phyloP scores from a whole-genome alignment of 2,888 invertebrate species.

The Cancer borealis region DNA sequence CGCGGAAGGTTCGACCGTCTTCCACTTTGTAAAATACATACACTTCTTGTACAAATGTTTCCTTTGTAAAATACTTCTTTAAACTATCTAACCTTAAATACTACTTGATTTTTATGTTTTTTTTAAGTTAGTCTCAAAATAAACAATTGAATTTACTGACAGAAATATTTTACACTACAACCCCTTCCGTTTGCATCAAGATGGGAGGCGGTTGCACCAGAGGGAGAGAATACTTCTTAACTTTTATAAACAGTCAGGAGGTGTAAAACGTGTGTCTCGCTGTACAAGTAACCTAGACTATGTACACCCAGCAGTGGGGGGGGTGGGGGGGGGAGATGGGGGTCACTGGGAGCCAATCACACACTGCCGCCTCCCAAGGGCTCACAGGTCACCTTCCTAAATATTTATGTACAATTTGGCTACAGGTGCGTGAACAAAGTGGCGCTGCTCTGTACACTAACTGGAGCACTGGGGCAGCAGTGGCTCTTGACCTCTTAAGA shows the following conservation, averaged over 20 bases:
- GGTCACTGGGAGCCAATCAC: conserved; percentile 46
- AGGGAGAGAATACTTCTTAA: conserved; percentile 70
- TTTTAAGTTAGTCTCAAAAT: conserved; percentile 75
- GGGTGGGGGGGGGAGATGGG: conserved; percentile 51
- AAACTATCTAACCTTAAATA: conserved; percentile 75
- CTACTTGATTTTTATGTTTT: conserved; percentile 73
- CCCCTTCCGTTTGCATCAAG: conserved; percentile 75
- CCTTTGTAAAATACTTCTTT: conserved; percentile 76
- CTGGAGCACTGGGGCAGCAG: conserved; percentile 61
- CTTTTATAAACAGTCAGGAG: conserved; percentile 75
- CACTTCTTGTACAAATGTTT: conserved; percentile 76
- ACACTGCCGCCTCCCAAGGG: conserved; percentile 47
- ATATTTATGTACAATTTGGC: conserved; percentile 74
- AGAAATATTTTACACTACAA: conserved; percentile 75
- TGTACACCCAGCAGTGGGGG: conserved; percentile 73
- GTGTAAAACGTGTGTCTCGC: conserved; percentile 76
- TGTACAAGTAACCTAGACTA: conserved; percentile 74
- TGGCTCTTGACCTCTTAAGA: conserved; percentile 56
- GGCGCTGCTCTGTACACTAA: conserved; percentile 54
- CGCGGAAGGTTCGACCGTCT: conserved; percentile 71
- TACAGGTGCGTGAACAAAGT: conserved; percentile 65
- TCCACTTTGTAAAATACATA: conserved; percentile 75
- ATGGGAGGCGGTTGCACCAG: conserved; percentile 68
- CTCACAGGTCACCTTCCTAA: conserved; percentile 67
- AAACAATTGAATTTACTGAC: conserved; percentile 76